Percentiles rank a stretch among this genome's conserved stretches.
Conservation (phyloP, 2,113 vertebrate genomes). For the Malurus melanocephalus region DNA sequence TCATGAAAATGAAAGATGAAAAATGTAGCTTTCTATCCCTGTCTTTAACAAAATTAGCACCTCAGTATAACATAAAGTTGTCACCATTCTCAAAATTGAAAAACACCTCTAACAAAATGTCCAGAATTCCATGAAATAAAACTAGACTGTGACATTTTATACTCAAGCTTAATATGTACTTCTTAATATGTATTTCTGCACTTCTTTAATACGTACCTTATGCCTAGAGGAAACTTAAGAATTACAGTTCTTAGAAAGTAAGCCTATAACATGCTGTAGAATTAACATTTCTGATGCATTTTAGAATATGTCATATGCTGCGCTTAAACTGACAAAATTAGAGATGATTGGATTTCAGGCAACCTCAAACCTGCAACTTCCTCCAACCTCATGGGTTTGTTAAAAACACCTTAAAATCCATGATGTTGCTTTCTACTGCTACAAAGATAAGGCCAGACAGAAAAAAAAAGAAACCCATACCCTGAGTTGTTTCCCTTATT, state of each 20-base stretch:
- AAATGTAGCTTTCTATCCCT: not conserved
- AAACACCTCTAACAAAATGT: not conserved
- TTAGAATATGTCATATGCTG: not conserved
- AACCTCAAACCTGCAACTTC: not conserved
- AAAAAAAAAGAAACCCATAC: not conserved
- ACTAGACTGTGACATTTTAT: not conserved
- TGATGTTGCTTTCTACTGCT: not conserved
- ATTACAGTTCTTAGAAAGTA: not conserved
- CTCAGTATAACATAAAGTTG: not conserved
- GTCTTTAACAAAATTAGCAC: not conserved
- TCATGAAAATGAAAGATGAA: not conserved
- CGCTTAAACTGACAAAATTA: not conserved
- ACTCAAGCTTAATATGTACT: not conserved
- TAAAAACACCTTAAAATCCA: not conserved
- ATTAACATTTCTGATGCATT: not conserved
- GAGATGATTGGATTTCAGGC: not conserved
- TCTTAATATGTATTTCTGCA: no score
- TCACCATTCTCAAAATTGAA: not conserved
- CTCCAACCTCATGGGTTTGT: not conserved
- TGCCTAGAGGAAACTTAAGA: not conserved
- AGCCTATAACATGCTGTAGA: not conserved
- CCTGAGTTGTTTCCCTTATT: not conserved
- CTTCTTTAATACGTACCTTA: not conserved
- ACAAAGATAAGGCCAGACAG: not conserved
- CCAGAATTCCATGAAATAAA: not conserved